Evolutionary conservation across 2,797 vertebrate genomes (phyloP).

Genomic region (Orestias chungarensis): DNA sequence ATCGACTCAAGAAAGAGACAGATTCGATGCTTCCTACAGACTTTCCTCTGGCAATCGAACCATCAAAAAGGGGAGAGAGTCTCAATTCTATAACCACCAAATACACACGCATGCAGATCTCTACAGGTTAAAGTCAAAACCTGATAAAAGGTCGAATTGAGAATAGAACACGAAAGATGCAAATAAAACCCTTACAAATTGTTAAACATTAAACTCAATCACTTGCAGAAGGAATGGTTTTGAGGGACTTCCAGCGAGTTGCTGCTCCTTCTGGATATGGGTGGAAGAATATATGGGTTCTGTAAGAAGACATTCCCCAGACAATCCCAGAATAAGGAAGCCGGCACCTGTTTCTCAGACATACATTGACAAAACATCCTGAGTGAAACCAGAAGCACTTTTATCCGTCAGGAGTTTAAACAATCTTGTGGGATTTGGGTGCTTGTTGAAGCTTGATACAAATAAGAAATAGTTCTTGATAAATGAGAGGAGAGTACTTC

Average conservation of each 20-base stretch:
- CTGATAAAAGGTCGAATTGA: neutral
- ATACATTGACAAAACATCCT: slow-evolving; percentile 31
- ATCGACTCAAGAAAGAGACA: slow-evolving; percentile 23
- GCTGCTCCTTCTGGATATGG: slow-evolving; percentile 11
- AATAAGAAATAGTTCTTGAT: slow-evolving; percentile 16
- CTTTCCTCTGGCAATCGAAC: slow-evolving; percentile 4
- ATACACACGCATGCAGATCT: neutral
- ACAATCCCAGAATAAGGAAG: slow-evolving; percentile 25
- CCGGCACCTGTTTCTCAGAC: slow-evolving; percentile 33
- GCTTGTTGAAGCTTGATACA: slow-evolving; percentile 13
- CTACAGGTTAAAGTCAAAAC: neutral
- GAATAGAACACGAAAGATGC: neutral
- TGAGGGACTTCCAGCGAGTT: slow-evolving; percentile 20
- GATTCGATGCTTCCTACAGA: slow-evolving; percentile 16
- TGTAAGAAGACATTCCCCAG: slow-evolving; percentile 19
- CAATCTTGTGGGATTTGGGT: slow-evolving; percentile 19
- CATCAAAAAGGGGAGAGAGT: neutral
- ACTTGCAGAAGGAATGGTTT: slow-evolving; percentile 3
- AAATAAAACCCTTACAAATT: neutral
- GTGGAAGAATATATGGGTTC: slow-evolving; percentile 21
- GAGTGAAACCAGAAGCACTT: slow-evolving; percentile 18
- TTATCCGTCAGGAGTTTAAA: slow-evolving; percentile 21
- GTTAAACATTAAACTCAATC: neutral
- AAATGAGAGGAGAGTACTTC: slow-evolving; percentile 31
- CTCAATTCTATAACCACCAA: neutral